A percentile compares a stretch with the other conserved stretches of the same genome.
These are phyloP conservation scores for Imbricaverruca yamaguchii DNA, from an alignment of 2,888 invertebrate genomes.

Conservation along the genomic window DNA sequence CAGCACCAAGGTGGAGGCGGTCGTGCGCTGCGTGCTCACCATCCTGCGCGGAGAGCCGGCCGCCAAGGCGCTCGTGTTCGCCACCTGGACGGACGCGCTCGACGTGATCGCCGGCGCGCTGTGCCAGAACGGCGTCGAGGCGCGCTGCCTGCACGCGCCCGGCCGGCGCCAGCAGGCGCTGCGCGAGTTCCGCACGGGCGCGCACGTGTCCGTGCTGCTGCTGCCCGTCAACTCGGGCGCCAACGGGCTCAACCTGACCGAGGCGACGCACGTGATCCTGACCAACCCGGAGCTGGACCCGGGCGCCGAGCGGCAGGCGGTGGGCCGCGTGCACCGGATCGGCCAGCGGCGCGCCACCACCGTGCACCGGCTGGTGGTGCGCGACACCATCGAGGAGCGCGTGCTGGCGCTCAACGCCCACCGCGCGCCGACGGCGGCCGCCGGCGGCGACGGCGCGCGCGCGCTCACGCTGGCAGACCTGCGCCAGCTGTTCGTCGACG, in stretches of 20 bases:
- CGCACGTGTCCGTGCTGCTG: conserved; percentile 49
- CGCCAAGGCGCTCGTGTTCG: conserved; percentile 65
- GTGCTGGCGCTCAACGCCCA: conserved; percentile 45
- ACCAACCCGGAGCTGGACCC: conserved; percentile 66
- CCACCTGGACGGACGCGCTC: conserved; percentile 49
- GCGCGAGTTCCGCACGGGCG: conserved; percentile 45
- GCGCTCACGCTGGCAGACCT: conserved; percentile 68
- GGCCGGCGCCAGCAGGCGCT: conserved; percentile 44
- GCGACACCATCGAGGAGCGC: conserved; percentile 61
- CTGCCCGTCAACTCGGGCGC: conserved; percentile 60
- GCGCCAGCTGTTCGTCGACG: conserved; percentile 61
- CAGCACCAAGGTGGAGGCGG: conserved; percentile 60
- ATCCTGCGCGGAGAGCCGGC: conserved; percentile 48
- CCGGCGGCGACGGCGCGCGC: conserved; percentile 62
- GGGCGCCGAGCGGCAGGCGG: conserved; percentile 65
- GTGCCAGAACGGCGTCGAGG: conserved; percentile 47
- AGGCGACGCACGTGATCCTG: conserved; percentile 67
- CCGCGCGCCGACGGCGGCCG: conserved; percentile 57
- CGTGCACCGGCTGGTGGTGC: conserved; percentile 59
- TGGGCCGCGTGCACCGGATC: conserved; percentile 68
- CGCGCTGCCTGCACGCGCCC: conserved; percentile 39
- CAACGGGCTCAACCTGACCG: conserved; percentile 68
- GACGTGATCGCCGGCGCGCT: conserved; percentile 50
- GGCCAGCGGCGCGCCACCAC: conserved; percentile 65
- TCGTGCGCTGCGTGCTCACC: conserved; percentile 52